Evolutionary conservation across 2,888 invertebrate genomes (phyloP).

Genomic region (Panopea generosa): DNA sequence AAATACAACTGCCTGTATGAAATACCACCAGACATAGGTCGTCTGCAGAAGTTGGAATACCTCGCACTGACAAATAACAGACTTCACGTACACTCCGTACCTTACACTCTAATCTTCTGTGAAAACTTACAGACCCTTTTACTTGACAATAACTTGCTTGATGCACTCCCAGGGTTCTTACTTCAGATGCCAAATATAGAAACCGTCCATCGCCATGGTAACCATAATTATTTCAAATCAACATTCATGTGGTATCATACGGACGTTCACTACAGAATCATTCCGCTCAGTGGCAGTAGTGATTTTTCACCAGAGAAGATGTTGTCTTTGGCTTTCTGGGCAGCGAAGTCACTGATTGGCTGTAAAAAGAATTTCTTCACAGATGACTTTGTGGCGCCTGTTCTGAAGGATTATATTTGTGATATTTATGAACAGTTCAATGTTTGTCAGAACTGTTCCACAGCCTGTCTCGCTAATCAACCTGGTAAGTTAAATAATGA

Average conservation of each 20-base stretch:
- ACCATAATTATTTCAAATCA: conserved; percentile 86
- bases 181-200: conserved; percentile 84
- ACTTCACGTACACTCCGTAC: conserved; percentile 85
- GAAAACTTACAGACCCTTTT: conserved; percentile 82
- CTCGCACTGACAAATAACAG: conserved; percentile 86
- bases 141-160: conserved; percentile 86
- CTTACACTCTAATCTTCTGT: conserved; percentile 86
- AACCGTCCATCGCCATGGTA: conserved; percentile 86
- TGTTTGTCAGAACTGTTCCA: conserved; percentile 85
- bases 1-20: conserved; percentile 85
- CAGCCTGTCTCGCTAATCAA: conserved; percentile 75
- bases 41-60: conserved; percentile 84
- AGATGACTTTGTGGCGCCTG: conserved; percentile 81
- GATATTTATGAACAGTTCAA: conserved; percentile 85
- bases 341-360: conserved; percentile 84
- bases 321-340: conserved; percentile 82
- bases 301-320: conserved; percentile 58
- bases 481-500: conserved; percentile 76
- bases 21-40: conserved; percentile 86
- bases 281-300: conserved; percentile 75
- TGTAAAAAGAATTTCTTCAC: conserved; percentile 84
- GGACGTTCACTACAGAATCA: conserved; percentile 85
- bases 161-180: conserved; percentile 86
- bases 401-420: conserved; percentile 85
- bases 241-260: conserved; percentile 87